phyloP scores from a whole-genome alignment of 2,113 vertebrate species.

The Ictalurus punctatus region DNA sequence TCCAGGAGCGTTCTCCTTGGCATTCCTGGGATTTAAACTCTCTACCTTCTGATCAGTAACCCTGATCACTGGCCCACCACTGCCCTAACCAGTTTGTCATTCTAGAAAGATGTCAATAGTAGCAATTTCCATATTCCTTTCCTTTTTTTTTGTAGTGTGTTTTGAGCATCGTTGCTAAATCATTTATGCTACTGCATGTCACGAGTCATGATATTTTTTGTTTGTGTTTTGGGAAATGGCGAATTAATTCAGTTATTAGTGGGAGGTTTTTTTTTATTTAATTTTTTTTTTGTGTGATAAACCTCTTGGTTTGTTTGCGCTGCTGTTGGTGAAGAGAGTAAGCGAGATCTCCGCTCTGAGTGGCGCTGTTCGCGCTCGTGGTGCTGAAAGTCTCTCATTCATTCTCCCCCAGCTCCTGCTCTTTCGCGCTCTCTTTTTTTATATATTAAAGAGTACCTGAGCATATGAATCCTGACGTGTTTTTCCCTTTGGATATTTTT shows the following conservation, averaged over 20 bases:
- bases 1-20: not conserved
- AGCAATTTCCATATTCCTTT: not conserved
- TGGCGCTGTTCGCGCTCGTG: slow-evolving; percentile 72
- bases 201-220: not conserved
- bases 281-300: too few relatives aligned
- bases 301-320: not conserved
- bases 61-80: not conserved
- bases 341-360: slow-evolving; percentile 53
- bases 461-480: not conserved
- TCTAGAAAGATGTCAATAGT: not conserved
- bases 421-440: too few relatives aligned
- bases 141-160: not conserved
- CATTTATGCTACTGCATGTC: not conserved
- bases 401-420: not conserved
- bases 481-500: not conserved
- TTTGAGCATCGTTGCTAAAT: not conserved
- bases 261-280: not conserved
- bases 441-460: not conserved
- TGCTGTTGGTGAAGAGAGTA: not conserved
- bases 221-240: not conserved
- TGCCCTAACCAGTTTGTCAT: not conserved
- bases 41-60: not conserved
- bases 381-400: slow-evolving; percentile 70
- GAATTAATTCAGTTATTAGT: not conserved
- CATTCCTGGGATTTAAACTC: not conserved